Evolutionary conservation across 2,113 vertebrate species (phyloP).

Genomic region (Cairina moschata): DNA sequence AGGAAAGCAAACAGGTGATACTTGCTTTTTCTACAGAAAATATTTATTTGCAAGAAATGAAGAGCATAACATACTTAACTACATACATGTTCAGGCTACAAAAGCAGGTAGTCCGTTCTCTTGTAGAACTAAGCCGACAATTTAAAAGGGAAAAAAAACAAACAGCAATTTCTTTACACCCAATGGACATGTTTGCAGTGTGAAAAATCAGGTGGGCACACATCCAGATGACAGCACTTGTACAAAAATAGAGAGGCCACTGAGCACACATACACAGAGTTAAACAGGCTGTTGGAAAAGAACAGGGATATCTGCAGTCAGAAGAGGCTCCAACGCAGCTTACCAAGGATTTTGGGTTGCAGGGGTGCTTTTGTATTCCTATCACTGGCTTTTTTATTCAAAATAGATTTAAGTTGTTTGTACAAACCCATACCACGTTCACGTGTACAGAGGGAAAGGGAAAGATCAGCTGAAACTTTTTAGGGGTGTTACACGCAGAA

Average conservation of each 20-base stretch:
- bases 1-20: slow-evolving; percentile 28
- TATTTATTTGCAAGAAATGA: slow-evolving; percentile 83
- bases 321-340: neutral
- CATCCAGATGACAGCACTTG: slow-evolving; percentile 15
- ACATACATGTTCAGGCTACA: slow-evolving; percentile 72
- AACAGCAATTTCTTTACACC: slow-evolving; percentile 27
- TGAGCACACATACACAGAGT: neutral
- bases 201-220: neutral
- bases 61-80: slow-evolving; percentile 73
- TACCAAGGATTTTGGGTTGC: neutral
- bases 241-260: slow-evolving; percentile 23
- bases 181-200: neutral
- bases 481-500: neutral
- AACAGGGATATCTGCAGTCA: neutral
- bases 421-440: neutral
- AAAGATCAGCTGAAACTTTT: neutral
- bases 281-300: neutral
- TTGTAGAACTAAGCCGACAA: slow-evolving; percentile 38
- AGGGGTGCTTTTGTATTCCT: neutral
- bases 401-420: neutral
- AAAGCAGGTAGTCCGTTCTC: slow-evolving; percentile 67
- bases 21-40: slow-evolving; percentile 78
- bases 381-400: neutral
- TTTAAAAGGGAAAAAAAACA: slow-evolving; percentile 11
- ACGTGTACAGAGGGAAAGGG: neutral